These are phyloP conservation scores for Belgica antarctica DNA, from an alignment of 2,888 invertebrate species.

Conservation along the genomic window DNA sequence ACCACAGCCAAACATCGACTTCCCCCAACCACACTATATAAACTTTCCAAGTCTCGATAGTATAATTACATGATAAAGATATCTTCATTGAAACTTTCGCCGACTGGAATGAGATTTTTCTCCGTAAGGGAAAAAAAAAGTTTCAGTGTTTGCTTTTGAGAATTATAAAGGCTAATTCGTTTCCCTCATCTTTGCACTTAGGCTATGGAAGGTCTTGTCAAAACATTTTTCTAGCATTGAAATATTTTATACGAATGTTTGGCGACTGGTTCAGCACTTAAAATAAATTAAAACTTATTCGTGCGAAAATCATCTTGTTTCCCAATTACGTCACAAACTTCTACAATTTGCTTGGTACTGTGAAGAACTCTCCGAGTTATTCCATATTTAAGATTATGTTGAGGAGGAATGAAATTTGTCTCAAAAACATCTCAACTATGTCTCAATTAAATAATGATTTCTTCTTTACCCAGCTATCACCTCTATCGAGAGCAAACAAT, in stretches of 20 bases:
- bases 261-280: no score
- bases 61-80: constrained; percentile 11
- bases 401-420: no score
- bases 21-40: neutral
- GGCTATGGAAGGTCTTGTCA: neutral
- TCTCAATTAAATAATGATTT: no score
- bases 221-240: no score
- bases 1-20: neutral
- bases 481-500: no score
- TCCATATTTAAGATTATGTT: no score
- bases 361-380: no score
- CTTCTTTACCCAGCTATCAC: no score
- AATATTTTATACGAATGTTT: no score
- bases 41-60: neutral
- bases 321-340: no score
- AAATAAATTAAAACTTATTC: neutral
- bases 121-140: neutral
- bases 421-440: no score
- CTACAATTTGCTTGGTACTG: no score
- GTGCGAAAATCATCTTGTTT: neutral
- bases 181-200: constrained; percentile 2
- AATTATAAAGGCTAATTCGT: neutral
- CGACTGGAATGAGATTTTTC: neutral
- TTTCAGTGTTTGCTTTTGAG: neutral
- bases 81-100: neutral